phyloP scores from a whole-genome alignment of 2,113 vertebrate species.

The Tragulus kanchil region DNA sequence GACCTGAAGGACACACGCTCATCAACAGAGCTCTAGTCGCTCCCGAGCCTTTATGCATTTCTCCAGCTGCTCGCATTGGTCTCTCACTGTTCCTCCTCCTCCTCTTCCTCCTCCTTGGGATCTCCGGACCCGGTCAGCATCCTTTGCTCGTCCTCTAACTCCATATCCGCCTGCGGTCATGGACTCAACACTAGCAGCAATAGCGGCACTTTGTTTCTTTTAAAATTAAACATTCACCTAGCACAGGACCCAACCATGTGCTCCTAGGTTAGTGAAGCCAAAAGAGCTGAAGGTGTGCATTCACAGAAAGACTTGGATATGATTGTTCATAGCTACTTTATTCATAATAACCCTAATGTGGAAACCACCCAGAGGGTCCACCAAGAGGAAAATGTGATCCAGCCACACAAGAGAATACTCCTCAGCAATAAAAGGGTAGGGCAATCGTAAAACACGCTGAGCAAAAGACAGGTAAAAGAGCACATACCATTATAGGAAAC shows the following conservation, averaged over 20 bases:
- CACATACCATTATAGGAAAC: neutral
- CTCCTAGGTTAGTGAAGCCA: neutral
- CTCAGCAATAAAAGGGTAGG: neutral
- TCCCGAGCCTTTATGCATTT: too few relatives aligned
- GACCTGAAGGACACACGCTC: too few relatives aligned
- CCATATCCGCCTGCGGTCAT: too few relatives aligned
- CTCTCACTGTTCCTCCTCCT: too few relatives aligned
- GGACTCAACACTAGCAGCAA: too few relatives aligned
- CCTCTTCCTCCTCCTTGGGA: too few relatives aligned
- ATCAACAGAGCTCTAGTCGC: too few relatives aligned
- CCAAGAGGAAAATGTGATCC: neutral
- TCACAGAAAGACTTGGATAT: neutral
- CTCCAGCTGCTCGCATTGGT: too few relatives aligned
- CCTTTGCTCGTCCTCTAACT: too few relatives aligned
- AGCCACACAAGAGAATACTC: neutral
- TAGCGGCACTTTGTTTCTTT: too few relatives aligned
- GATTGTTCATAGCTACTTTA: neutral
- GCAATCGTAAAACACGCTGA: neutral
- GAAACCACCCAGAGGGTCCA: neutral
- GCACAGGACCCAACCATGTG: neutral
- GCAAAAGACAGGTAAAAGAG: neutral
- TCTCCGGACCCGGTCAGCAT: too few relatives aligned
- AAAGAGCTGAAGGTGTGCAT: neutral
- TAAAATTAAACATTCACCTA: neutral
- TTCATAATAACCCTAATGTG: neutral